Evolutionary conservation across 2,113 vertebrate genomes (phyloP).

Genomic region (Callaeas wilsoni): DNA sequence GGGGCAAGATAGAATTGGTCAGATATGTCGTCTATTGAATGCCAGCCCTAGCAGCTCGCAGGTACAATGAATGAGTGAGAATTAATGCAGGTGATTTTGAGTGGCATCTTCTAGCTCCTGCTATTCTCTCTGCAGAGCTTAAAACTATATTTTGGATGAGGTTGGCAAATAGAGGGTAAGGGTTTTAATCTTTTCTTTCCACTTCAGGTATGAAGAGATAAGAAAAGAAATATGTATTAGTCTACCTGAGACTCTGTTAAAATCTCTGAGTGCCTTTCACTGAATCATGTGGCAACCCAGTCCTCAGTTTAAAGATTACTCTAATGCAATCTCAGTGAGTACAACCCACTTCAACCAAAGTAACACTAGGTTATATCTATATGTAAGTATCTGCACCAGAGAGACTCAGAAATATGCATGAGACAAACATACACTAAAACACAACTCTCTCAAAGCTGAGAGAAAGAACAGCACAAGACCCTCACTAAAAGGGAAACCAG

Average conservation of each 20-base stretch:
- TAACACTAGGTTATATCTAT: neutral
- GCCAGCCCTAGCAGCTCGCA: neutral
- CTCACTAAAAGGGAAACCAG: neutral
- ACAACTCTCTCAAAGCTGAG: neutral
- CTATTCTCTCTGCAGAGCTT: neutral
- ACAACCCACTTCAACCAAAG: neutral
- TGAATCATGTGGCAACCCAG: neutral
- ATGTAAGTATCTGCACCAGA: neutral
- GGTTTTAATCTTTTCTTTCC: neutral
- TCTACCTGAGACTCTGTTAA: constrained; percentile 2
- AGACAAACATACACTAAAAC: neutral
- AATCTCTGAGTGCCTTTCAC: constrained; percentile 17
- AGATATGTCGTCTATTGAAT: neutral
- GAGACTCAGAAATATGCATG: neutral
- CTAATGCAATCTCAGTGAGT: neutral
- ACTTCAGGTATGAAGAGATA: constrained; percentile 7
- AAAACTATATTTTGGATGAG: neutral
- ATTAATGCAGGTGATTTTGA: neutral
- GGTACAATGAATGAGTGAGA: neutral
- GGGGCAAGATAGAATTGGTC: neutral
- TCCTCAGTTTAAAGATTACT: neutral
- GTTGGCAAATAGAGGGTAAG: neutral
- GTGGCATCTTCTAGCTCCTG: neutral
- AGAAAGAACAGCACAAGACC: neutral
- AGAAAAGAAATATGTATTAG: constrained; percentile 13